Evolutionary conservation across 2,888 invertebrate genomes (phyloP).

Genomic region (Acronicta leporina): DNA sequence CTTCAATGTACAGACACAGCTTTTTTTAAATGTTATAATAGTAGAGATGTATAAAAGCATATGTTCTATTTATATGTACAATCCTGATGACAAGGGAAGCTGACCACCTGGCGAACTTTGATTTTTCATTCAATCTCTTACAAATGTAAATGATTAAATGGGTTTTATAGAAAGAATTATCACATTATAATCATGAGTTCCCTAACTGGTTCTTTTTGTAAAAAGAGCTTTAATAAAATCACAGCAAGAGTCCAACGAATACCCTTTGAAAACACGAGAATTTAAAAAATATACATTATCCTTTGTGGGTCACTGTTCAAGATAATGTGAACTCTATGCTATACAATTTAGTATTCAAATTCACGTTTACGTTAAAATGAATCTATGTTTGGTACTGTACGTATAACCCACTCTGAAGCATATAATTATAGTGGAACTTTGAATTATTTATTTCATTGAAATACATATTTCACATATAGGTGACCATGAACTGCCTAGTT

Average conservation of each 20-base stretch:
- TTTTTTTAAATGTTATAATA: too few relatives aligned
- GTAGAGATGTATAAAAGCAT: too few relatives aligned
- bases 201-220: neutral
- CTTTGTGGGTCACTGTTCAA: conserved; percentile 7
- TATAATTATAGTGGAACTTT: too few relatives aligned
- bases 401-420: too few relatives aligned
- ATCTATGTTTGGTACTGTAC: too few relatives aligned
- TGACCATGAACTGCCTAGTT: neutral
- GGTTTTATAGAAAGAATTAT: neutral
- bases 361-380: neutral
- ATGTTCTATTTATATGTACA: too few relatives aligned
- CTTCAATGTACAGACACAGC: too few relatives aligned
- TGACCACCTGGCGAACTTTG: too few relatives aligned
- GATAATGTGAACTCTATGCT: neutral
- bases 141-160: too few relatives aligned
- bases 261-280: neutral
- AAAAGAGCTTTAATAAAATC: neutral
- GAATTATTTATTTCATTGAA: too few relatives aligned
- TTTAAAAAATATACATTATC: conserved; percentile 4
- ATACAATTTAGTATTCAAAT: conserved; percentile 27
- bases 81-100: too few relatives aligned
- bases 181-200: neutral
- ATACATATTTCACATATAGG: neutral
- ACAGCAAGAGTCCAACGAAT: neutral
- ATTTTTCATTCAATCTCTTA: too few relatives aligned